Conservation (phyloP, 2,113 vertebrate species). For the Jacana jacana region DNA sequence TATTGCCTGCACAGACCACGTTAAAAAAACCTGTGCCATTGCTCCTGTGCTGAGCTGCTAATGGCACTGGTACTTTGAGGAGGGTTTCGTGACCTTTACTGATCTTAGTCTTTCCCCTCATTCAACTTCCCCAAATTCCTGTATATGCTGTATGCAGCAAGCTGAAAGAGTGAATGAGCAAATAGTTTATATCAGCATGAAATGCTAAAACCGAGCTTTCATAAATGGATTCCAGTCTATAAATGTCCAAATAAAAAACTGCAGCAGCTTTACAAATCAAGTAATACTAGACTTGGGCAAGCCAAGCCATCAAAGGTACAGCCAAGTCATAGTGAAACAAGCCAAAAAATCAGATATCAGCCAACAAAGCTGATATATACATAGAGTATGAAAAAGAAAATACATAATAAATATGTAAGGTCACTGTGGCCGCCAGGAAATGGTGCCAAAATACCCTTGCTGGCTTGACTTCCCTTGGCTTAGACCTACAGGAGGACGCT, state of each 20-base stretch:
- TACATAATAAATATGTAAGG: slow-evolving; percentile 9
- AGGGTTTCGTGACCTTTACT: background rate
- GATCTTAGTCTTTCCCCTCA: background rate
- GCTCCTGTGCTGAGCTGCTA: background rate
- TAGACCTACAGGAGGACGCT: background rate
- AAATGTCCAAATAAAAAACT: slow-evolving; percentile 17
- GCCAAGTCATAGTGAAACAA: slow-evolving; percentile 34
- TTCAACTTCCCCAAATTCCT: background rate
- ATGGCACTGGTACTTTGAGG: background rate
- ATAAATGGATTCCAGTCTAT: background rate
- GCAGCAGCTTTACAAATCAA: slow-evolving; percentile 16
- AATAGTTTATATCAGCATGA: background rate
- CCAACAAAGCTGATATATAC: slow-evolving; percentile 34
- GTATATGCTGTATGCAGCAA: background rate
- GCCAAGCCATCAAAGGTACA: background rate
- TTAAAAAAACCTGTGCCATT: background rate
- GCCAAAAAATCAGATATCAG: background rate
- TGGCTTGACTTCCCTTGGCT: slow-evolving; percentile 7
- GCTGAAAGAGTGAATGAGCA: background rate
- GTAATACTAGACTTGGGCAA: background rate
- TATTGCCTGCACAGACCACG: background rate
- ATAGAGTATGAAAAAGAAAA: slow-evolving; percentile 35
- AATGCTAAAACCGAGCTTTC: background rate
- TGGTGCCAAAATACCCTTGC: slow-evolving; percentile 8
- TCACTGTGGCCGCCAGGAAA: background rate